Conservation (phyloP, 2,113 vertebrate genomes). For the Lasiurus borealis region DNA sequence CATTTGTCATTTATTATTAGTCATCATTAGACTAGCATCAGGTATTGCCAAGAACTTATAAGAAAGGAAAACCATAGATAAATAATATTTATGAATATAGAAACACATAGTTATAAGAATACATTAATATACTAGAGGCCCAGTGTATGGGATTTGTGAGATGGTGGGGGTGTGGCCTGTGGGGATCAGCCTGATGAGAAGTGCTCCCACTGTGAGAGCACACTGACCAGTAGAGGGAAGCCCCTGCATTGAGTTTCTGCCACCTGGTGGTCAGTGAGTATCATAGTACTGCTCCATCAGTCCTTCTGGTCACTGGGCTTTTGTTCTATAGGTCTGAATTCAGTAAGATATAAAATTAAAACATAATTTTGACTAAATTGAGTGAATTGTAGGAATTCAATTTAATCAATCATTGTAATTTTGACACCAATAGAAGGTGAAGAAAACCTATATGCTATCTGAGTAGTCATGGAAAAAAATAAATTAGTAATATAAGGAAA, state of each 20-base stretch:
- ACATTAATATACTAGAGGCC: not conserved
- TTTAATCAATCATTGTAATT: not conserved
- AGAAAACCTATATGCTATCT: not conserved
- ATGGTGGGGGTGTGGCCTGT: no score
- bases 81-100: not conserved
- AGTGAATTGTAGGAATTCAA: not conserved
- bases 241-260: no score
- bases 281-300: no score
- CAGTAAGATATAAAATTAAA: conserved; percentile 19
- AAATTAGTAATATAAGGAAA: not conserved
- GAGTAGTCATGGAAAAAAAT: not conserved
- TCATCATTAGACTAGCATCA: not conserved
- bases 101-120: not conserved
- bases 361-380: not conserved
- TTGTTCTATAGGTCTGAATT: not conserved
- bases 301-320: no score
- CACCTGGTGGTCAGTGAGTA: no score
- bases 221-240: no score
- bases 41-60: not conserved
- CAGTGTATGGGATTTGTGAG: no score
- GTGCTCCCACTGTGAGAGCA: no score
- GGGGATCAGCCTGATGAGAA: no score
- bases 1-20: not conserved
- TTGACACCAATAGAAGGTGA: not conserved
- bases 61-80: not conserved